Conservation (phyloP, 2,113 vertebrate species). For the Ictalurus punctatus region DNA sequence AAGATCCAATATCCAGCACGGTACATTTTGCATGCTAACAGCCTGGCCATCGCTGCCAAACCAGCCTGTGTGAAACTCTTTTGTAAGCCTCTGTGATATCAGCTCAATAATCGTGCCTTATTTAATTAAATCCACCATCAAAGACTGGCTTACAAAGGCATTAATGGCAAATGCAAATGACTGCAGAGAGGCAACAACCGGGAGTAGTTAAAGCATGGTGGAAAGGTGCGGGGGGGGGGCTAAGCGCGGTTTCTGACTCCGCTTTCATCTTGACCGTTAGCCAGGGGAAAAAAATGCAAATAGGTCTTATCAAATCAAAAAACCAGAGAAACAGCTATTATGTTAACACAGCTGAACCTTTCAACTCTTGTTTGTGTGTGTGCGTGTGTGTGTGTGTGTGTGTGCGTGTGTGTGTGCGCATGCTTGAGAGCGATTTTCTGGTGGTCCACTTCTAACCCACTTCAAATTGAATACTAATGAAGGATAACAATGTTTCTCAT, state of each 20-base stretch:
- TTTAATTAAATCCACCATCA: slow-evolving; percentile 65
- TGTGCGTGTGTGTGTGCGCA: background rate
- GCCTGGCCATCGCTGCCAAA: slow-evolving; percentile 20
- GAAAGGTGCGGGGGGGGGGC: background rate
- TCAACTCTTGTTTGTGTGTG: slow-evolving; percentile 13
- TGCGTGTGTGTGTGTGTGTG: background rate
- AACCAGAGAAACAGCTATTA: slow-evolving; percentile 19
- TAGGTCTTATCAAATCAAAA: slow-evolving; percentile 53
- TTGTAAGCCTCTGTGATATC: slow-evolving; percentile 58
- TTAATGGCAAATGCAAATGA: slow-evolving; percentile 63
- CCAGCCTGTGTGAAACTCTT: slow-evolving; percentile 31
- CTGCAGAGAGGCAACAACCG: slow-evolving; percentile 49
- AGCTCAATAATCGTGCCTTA: slow-evolving; percentile 54
- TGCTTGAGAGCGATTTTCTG: background rate
- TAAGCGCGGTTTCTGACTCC: slow-evolving; percentile 41
- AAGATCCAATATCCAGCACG: slow-evolving; percentile 10
- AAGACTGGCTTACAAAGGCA: slow-evolving; percentile 61
- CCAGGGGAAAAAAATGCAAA: slow-evolving; percentile 57
- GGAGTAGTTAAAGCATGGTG: slow-evolving; percentile 59
- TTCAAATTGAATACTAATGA: slow-evolving; percentile 8
- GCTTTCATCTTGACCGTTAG: slow-evolving; percentile 61
- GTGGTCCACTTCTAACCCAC: slow-evolving; percentile 26
- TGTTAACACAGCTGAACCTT: slow-evolving; percentile 34
- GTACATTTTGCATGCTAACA: slow-evolving; percentile 20
- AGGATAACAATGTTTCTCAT: slow-evolving; percentile 1